Evolutionary conservation across 2,113 vertebrate genomes (phyloP).

Genomic region (Lasiurus cinereus): DNA sequence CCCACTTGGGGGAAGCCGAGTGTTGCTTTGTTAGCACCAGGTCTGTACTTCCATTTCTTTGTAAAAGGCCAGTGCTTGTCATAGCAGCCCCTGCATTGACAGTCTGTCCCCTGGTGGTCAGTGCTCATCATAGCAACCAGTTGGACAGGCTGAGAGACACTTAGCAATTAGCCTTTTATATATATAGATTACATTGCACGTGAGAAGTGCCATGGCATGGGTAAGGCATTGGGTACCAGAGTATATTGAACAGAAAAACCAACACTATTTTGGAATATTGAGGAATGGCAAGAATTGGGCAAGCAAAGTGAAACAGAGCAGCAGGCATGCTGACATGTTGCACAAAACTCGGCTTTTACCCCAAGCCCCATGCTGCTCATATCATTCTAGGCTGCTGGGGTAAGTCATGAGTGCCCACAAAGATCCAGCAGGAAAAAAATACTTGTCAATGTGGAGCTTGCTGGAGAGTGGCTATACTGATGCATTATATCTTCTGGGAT

Average conservation of each 20-base stretch:
- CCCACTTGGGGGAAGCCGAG: too few species aligned
- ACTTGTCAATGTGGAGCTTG: not conserved
- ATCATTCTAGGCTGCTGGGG: not conserved
- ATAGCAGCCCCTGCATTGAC: too few species aligned
- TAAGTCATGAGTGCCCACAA: not conserved
- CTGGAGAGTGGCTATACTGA: not conserved
- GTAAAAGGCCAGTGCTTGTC: too few species aligned
- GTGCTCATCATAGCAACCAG: too few species aligned
- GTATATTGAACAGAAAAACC: not conserved
- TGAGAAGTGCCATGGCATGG: not conserved
- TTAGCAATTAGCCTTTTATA: too few species aligned
- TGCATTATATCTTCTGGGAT: not conserved
- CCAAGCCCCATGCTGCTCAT: not conserved
- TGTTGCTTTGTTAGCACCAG: too few species aligned
- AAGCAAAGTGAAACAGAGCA: not conserved
- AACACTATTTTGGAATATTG: not conserved
- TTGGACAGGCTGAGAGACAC: too few species aligned
- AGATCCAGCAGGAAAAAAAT: not conserved
- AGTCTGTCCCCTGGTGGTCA: too few species aligned
- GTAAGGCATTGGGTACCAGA: not conserved
- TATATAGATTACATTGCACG: too few species aligned
- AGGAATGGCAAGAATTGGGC: not conserved
- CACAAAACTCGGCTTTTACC: not conserved
- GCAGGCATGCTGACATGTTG: too few species aligned
- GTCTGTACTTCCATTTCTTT: too few species aligned